Evolutionary conservation across 2,113 vertebrate genomes (phyloP), one percentile per base, ranked within the genome.

Genomic region (Catharus fuscescens): DNA sequence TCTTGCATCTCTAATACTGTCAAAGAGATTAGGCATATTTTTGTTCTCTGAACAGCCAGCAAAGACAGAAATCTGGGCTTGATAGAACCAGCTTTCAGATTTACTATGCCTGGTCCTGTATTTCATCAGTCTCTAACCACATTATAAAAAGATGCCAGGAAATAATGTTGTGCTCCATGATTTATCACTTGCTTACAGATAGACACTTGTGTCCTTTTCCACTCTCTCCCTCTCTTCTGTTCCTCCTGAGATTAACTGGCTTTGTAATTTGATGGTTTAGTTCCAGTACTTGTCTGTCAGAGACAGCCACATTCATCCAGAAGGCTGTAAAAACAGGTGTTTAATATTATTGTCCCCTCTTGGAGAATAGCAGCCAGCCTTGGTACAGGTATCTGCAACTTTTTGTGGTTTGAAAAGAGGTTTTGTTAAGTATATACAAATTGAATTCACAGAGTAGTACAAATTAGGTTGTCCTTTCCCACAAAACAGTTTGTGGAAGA

Each of bases 251-350:
- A 88, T 90, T 80, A 86, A 78, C 34, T 66, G n/a, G 32, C 14
- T 81, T 88, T 94, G 67, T 88, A 93, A 92, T 94, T 74, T 81
- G 79, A 78, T 92, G 90, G 92, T 92, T 90, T 67, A 42, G 76
- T 57, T 92, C 60, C 61, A 88, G n/a, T 18, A 10, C 72, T 88
- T 71, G 56, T 86, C 76, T 92, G 52, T 94, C 86, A 93, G 89
- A 90, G 93, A 31, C 36, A 92, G 72, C 47, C 25, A 11, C 61
- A 78, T 84, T 71, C 44, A 72, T 93, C 64, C 80, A 90, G 64
- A 45, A 92, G 60, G 36, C 76, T 93, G 82, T 59, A 74, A 83
- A 92, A 92, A 14, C 82, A 92, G 56, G 52, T 83, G 80, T 86
- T 95, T 86, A 86, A 64, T 86, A 73, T 94, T 93, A 90, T 60